These are phyloP conservation scores for Pangasius djambal DNA, from an alignment of 2,797 vertebrate genomes.

Conservation along the genomic window DNA sequence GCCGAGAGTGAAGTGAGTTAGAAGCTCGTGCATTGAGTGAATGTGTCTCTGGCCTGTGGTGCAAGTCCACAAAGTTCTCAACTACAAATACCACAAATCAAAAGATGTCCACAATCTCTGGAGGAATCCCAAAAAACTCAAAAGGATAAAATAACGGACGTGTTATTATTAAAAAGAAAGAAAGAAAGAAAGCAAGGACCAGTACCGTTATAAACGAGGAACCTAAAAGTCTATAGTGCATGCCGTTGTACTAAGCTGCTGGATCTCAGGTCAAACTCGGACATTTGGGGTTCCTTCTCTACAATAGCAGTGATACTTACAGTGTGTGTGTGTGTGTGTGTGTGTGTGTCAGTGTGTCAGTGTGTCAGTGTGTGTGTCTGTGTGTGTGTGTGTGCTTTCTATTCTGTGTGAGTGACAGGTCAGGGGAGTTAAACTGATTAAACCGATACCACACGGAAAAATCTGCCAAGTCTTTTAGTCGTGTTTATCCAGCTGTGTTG, in stretches of 20 bases:
- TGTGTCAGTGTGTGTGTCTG: slow-evolving; percentile 52
- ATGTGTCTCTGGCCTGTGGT: slow-evolving; percentile 64
- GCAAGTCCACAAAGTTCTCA: slow-evolving; percentile 75
- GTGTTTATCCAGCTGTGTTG: slow-evolving; percentile 69
- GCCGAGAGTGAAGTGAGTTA: neutral
- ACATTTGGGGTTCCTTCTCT: slow-evolving; percentile 57
- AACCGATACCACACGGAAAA: slow-evolving; percentile 69
- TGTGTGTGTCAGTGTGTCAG: slow-evolving; percentile 9
- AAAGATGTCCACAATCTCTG: slow-evolving; percentile 74
- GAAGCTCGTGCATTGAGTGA: neutral
- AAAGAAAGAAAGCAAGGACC: slow-evolving; percentile 62
- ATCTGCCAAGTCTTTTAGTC: slow-evolving; percentile 72
- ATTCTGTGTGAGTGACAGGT: slow-evolving; percentile 65
- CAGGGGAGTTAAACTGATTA: slow-evolving; percentile 71
- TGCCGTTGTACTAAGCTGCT: slow-evolving; percentile 78
- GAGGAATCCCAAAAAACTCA: slow-evolving; percentile 58
- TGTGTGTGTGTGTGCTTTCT: slow-evolving; percentile 58
- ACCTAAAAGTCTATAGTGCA: slow-evolving; percentile 76
- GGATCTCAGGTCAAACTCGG: slow-evolving; percentile 64
- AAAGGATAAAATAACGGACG: slow-evolving; percentile 75
- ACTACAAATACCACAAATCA: slow-evolving; percentile 80
- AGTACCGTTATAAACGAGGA: slow-evolving; percentile 77
- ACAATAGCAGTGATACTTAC: slow-evolving; percentile 71
- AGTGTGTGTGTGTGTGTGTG: slow-evolving; percentile 61
- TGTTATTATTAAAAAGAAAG: slow-evolving; percentile 57